Percentiles rank a stretch among this genome's conserved stretches.
Conservation (phyloP, 2,888 invertebrate species). For the Neocrepidodera transversa region DNA sequence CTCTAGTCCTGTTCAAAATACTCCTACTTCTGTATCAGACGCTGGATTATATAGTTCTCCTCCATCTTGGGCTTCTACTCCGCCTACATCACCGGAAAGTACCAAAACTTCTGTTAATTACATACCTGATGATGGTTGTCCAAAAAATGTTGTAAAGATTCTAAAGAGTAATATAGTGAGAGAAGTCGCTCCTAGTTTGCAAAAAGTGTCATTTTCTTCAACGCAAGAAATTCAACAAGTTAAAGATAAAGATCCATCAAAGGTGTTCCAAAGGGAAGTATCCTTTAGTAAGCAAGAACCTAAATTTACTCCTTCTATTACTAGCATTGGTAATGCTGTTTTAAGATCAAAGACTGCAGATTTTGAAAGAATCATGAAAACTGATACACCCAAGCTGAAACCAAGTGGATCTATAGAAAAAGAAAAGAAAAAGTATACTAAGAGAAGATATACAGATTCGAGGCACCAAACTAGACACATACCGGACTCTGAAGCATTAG, state of each 20-base stretch:
- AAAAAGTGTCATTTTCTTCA: conserved; percentile 69
- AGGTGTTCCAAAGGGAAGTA: conserved; percentile 54
- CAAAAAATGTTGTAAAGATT: conserved; percentile 46
- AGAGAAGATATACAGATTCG: conserved; percentile 67
- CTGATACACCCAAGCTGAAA: conserved; percentile 63
- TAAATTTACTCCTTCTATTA: conserved; percentile 66
- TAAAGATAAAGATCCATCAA: conserved; percentile 43
- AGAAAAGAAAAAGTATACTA: conserved; percentile 68
- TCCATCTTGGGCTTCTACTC: conserved; percentile 67
- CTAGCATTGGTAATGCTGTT: conserved; percentile 72
- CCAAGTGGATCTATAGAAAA: conserved; percentile 53
- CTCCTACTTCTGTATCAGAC: conserved; percentile 58
- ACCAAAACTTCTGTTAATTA: conserved; percentile 64
- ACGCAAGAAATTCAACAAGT: conserved; percentile 62
- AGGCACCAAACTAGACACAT: conserved; percentile 67
- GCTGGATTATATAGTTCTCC: conserved; percentile 63
- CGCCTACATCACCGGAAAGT: conserved; percentile 67
- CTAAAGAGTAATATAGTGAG: conserved; percentile 39
- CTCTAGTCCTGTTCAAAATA: conserved; percentile 63
- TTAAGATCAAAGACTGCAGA: conserved; percentile 72
- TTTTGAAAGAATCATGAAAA: conserved; percentile 68
- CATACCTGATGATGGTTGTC: conserved; percentile 61
- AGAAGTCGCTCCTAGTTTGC: conserved; percentile 56
- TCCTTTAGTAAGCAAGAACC: conserved; percentile 51
- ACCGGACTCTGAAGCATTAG: conserved; percentile 64